Conservation (phyloP, 2,113 vertebrate species). For the Leucosticte australis region DNA sequence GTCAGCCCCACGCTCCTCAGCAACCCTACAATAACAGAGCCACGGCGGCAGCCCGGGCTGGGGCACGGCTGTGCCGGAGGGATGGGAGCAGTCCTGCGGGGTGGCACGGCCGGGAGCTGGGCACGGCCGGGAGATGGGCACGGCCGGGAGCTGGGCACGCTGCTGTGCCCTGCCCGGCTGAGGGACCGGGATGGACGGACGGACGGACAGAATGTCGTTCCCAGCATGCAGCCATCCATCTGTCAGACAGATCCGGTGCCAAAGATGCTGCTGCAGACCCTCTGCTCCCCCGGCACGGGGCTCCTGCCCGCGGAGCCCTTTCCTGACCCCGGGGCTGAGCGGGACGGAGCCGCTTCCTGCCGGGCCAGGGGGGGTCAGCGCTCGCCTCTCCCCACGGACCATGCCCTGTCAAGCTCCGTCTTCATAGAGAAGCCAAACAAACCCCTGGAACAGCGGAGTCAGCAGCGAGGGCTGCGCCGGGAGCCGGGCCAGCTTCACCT, state of each 20-base stretch:
- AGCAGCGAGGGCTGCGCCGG: not conserved
- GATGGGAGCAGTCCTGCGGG: fast-evolving
- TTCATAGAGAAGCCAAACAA: not conserved
- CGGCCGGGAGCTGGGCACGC: not conserved
- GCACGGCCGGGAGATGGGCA: no score
- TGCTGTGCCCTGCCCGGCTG: not conserved
- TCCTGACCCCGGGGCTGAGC: not conserved
- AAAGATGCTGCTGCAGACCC: not conserved
- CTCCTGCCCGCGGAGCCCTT: not conserved
- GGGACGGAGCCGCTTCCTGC: not conserved
- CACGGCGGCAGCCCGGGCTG: not conserved
- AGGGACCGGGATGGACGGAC: not conserved
- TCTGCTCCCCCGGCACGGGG: fast-evolving
- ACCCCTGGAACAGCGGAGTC: not conserved
- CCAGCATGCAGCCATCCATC: not conserved
- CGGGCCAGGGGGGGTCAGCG: fast-evolving
- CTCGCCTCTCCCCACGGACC: not conserved
- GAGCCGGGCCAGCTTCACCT: not conserved
- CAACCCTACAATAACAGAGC: not conserved
- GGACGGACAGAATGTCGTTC: not conserved
- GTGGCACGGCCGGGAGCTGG: fast-evolving
- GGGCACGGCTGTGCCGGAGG: not conserved
- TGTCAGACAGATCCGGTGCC: not conserved
- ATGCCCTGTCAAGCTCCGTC: not conserved
- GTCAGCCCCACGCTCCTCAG: not conserved